These are phyloP conservation scores for Ceramica pisi DNA, from an alignment of 2,888 invertebrate genomes.

Conservation along the genomic window DNA sequence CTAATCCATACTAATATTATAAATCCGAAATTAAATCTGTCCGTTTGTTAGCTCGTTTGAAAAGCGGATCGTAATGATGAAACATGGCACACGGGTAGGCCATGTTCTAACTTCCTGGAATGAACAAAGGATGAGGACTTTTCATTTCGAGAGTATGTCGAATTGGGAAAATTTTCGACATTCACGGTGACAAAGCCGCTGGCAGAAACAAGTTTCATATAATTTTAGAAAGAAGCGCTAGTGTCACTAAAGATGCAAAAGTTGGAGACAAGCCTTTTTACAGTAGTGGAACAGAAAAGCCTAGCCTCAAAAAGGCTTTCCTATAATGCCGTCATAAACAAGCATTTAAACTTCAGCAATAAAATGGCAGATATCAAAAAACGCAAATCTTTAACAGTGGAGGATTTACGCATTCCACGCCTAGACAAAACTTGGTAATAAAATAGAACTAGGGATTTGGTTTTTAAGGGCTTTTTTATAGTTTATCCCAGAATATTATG, in stretches of 20 bases:
- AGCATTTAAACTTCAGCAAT: background rate
- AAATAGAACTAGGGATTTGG: background rate
- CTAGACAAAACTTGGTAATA: background rate
- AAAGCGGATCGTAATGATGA: too few relatives aligned
- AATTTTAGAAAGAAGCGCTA: background rate
- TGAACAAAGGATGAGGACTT: too few relatives aligned
- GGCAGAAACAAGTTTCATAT: too few relatives aligned
- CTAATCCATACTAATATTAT: background rate
- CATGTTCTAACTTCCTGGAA: too few relatives aligned
- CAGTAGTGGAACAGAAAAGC: background rate
- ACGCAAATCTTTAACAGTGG: background rate
- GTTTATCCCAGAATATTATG: too few relatives aligned
- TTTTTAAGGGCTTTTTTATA: too few relatives aligned
- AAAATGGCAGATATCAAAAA: slow-evolving; percentile 1
- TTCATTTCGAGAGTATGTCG: too few relatives aligned
- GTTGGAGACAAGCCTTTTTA: background rate
- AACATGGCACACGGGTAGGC: too few relatives aligned
- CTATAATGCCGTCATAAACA: background rate
- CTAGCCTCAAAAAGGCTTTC: background rate
- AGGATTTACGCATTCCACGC: background rate
- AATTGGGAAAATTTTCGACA: too few relatives aligned
- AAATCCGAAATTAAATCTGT: too few relatives aligned
- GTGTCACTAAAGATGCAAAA: background rate
- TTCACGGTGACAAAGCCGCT: too few relatives aligned
- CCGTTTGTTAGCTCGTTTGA: too few relatives aligned